Evolutionary conservation across 2,888 invertebrate species (phyloP).

Genomic region (Diarsia brunnea): DNA sequence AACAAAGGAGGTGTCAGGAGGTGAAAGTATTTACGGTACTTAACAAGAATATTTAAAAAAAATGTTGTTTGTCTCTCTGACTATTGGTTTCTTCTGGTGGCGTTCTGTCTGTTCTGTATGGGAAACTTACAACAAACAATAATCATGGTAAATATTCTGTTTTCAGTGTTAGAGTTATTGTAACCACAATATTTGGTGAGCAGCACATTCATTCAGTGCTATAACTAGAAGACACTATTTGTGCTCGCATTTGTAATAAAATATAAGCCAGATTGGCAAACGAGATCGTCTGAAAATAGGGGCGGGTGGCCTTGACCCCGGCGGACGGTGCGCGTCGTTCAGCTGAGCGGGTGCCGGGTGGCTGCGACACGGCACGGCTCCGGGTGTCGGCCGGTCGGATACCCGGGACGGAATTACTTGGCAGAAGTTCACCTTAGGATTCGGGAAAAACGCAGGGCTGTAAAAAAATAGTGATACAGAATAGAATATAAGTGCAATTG

Average conservation of each 20-base stretch:
- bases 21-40: too few species aligned
- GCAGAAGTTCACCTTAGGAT: neutral
- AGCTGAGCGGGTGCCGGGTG: neutral
- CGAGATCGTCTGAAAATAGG: conserved; percentile 34
- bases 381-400: neutral
- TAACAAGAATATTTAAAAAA: too few species aligned
- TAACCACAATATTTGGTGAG: neutral
- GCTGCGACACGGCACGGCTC: neutral
- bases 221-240: neutral
- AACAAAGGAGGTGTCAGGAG: too few species aligned
- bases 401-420: neutral
- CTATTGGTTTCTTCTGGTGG: too few species aligned
- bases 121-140: neutral
- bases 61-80: too few species aligned
- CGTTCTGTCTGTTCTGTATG: neutral
- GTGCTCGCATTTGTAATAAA: conserved; percentile 5
- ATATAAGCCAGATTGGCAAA: conserved; percentile 24
- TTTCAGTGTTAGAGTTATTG: neutral
- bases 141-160: neutral
- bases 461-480: neutral
- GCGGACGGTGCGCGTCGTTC: conserved; percentile 9
- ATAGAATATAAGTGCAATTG: neutral
- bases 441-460: neutral
- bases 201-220: conserved; percentile 8
- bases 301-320: conserved; percentile 45